Percentiles rank a stretch among this genome's conserved stretches.
phyloP scores from a whole-genome alignment of 2,113 vertebrate genomes.

The Empidonax alnorum region DNA sequence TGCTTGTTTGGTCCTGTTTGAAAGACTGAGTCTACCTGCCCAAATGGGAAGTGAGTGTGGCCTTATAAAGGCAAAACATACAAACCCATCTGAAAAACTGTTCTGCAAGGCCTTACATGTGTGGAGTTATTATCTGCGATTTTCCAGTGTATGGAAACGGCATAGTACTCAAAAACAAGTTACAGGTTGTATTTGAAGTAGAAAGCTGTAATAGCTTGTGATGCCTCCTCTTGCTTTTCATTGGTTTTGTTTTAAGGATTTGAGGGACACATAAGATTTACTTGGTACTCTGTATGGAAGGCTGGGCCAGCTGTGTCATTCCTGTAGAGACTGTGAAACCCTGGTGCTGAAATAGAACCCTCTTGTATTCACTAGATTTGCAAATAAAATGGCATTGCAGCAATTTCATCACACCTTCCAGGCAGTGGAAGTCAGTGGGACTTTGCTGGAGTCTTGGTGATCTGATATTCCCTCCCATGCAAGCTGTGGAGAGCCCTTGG shows the following conservation, averaged over 20 bases:
- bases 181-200: background rate
- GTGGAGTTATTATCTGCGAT: background rate
- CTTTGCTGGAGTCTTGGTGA: background rate
- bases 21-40: accelerated
- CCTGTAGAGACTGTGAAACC: background rate
- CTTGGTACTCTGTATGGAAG: background rate
- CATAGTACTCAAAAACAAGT: background rate
- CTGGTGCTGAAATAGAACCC: background rate
- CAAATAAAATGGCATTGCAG: background rate
- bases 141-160: background rate
- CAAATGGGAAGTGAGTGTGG: too few relatives aligned
- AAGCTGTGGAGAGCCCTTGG: background rate
- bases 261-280: background rate
- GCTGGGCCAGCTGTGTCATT: background rate
- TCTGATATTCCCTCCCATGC: background rate
- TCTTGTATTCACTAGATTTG: background rate
- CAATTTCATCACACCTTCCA: background rate
- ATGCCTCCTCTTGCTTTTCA: background rate
- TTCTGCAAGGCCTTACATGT: background rate
- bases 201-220: background rate
- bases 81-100: background rate
- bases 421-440: background rate
- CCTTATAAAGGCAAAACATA: background rate
- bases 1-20: accelerated
- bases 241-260: background rate